Evolutionary conservation across 2,113 vertebrate species (phyloP), one percentile per base, ranked within the genome.

Genomic region (Tragelaphus scriptus): DNA sequence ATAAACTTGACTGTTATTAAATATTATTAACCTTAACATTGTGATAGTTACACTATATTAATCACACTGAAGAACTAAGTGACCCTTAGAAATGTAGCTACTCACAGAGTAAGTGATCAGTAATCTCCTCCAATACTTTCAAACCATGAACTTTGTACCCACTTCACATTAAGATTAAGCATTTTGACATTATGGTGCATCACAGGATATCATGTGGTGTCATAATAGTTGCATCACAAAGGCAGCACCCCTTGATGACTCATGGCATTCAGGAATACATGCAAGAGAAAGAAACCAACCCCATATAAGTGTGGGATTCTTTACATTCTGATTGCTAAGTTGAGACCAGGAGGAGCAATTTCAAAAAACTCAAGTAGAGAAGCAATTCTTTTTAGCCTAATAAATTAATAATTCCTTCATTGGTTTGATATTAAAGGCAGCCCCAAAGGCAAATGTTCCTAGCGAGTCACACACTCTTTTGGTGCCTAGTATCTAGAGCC

Each of bases 101-200:
- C 25, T 81, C 65, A 89, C 92, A 92, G 47, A 92, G 16, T 23
- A 53, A 91, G 47, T 85, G 85, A 93, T 44, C 71, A 94, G 30
- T 47, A 80, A 90, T 40, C 30, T 19, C 81, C 79, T 19, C 77
- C 82, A 80, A 3, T 77, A 92, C 47, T 90, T 85, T 95, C 58
- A 85, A 65, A 55, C 30, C 49, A n/a, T 85, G 75, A 88, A 92
- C 63, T 96, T 63, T 82, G 61, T 80, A 59, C n/a, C 30, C 90
- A 51, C 44, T 92, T 92, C 44, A 36, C n/a, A 59, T 55, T n/a
- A 82, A 85, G 47, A 87, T 61, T 94, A 84, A 94, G 21, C 55
- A 80, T 97, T 97, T 49, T 75, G 92, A 47, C 40, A 90, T 95
- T 82, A 82, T 87, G 51, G 68, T 95, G 47, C 82, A 86, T 95